Percentiles rank a stretch among this genome's conserved stretches.
Evolutionary conservation across 2,113 vertebrate genomes (phyloP).

Genomic region (Tor tambroides): DNA sequence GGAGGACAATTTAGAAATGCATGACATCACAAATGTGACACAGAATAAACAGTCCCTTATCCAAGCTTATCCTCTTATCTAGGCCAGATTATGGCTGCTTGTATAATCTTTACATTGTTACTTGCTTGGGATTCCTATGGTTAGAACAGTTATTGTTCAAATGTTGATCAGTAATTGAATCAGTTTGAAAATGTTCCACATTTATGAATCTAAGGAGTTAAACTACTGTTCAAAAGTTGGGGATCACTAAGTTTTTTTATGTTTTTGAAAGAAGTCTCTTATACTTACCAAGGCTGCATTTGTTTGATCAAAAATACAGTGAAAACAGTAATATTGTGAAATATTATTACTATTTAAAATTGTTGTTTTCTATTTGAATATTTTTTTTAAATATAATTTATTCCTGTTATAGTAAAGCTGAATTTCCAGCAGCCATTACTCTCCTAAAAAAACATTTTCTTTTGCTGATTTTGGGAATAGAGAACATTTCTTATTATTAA

Average conservation of each 20-base stretch:
- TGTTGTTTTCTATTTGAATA: background rate
- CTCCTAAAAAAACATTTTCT: background rate
- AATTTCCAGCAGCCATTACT: background rate
- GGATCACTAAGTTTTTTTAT: background rate
- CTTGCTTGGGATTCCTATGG: background rate
- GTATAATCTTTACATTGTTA: background rate
- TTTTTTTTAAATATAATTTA: too few relatives aligned
- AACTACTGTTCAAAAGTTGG: background rate
- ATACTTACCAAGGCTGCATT: background rate
- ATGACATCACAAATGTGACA: background rate
- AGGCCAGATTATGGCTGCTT: background rate
- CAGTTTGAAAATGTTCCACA: too few relatives aligned
- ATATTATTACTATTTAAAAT: background rate
- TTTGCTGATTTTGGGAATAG: too few relatives aligned
- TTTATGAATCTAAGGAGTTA: too few relatives aligned
- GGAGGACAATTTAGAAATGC: constrained; percentile 7
- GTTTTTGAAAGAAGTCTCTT: too few relatives aligned
- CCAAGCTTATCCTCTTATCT: constrained; percentile 13
- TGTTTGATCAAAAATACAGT: background rate
- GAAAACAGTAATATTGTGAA: background rate
- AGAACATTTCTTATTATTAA: too few relatives aligned
- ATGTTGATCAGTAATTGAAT: background rate
- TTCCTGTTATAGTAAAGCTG: background rate
- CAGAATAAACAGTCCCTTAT: background rate
- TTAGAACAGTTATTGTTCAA: background rate